Evolutionary conservation across 2,113 vertebrate genomes (phyloP), one percentile per base, ranked within the genome.

Genomic region (Spheniscus mendiculus): DNA sequence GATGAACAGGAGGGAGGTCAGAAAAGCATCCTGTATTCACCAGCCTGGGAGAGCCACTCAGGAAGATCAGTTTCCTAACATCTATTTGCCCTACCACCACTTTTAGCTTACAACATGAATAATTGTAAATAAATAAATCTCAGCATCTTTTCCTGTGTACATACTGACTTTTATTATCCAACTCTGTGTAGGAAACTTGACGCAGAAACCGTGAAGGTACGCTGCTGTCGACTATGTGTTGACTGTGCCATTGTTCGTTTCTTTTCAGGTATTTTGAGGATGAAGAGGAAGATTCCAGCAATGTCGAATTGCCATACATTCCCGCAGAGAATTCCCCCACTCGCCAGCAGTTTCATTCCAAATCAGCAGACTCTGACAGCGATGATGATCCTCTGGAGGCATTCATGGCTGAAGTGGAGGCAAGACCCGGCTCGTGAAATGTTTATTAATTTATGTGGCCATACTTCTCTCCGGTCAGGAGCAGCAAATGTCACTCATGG

Each of bases 361-460:
- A 99, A 53, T 97, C 98, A 1, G 96, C 96, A 1, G 99, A 99
- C 79, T 99, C 99, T 52, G 99, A 99, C 97, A 99, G 99, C 5
- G 99, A 99, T 32, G 99, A 99, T 74, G 99, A 99, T 87, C 99
- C 99, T 38, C 98, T 99, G 87, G 99, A 99, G 93, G 99, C 99
- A 32, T 99, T 99, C 91, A 99, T 99, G 99, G 99, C 99, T 87
- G 99, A 99, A 98, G 99, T 99, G 85, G 99, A 99, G 99, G 99
- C 99, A 96, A 98, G 98, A 53, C 42, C n/a, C 6, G 0, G 52
- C 90, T 90, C 2, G 0, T 53, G 78, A 58, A 36, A 58, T 71
- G 42, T 88, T 93, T 40, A 25, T 88, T 45, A 19, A 9, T 16
- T 84, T 70, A 1, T 50, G 18, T 58, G 74, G 11, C 55, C 5